These are phyloP conservation scores for Ceuthmochares aereus DNA, from an alignment of 2,113 vertebrate genomes.

Conservation along the genomic window DNA sequence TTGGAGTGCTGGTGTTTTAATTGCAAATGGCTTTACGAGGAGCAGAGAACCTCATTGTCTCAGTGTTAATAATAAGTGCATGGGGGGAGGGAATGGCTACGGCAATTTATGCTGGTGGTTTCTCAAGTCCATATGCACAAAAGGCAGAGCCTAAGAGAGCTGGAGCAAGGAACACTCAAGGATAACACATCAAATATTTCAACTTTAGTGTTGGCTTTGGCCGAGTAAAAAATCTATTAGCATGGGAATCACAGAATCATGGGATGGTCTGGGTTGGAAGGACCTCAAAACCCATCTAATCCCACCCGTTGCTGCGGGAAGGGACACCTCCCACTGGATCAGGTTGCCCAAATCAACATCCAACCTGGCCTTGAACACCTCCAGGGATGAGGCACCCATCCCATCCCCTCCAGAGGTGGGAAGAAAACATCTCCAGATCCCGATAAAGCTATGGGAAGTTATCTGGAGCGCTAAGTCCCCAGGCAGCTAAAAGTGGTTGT, in stretches of 20 bases:
- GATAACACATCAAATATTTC: not conserved
- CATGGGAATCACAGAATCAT: not conserved
- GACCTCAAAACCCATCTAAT: too few relatives aligned
- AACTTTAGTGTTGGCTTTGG: not conserved
- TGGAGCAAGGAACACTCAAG: not conserved
- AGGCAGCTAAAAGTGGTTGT: conserved; percentile 8
- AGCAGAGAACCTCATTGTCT: not conserved
- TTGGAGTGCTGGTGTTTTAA: not conserved
- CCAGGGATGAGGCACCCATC: too few relatives aligned
- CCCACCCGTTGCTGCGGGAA: too few relatives aligned
- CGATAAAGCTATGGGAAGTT: conserved; percentile 11
- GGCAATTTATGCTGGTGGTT: not conserved
- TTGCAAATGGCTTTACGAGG: not conserved
- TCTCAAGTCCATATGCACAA: not conserved
- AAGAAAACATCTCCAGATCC: not conserved
- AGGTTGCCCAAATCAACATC: too few relatives aligned
- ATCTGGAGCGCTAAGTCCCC: conserved; percentile 45
- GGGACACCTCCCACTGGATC: too few relatives aligned
- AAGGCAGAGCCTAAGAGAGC: not conserved
- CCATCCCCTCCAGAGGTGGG: not conserved
- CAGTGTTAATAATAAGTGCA: not conserved
- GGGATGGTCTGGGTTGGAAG: too few relatives aligned
- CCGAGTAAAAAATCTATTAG: not conserved
- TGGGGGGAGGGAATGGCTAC: too few relatives aligned
- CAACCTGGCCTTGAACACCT: too few relatives aligned